Base-by-base conservation (phyloP, 2,797 vertebrate genomes). In the Labeo calbasu region DNA sequence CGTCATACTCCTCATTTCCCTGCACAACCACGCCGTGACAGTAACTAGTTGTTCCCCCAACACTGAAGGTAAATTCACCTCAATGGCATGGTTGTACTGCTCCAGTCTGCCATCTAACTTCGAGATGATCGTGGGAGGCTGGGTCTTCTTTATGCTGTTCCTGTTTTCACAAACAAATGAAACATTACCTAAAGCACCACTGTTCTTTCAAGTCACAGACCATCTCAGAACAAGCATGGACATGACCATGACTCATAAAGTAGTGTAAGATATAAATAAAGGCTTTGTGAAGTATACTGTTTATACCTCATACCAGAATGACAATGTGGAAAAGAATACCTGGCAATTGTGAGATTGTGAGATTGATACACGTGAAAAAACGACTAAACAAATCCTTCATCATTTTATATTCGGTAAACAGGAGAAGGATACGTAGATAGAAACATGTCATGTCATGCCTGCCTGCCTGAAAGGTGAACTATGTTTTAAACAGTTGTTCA, bases 21-120 rank as follows among this genome's bases (percentile, higher is more conserved):
- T n/a, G n/a, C n/a, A n/a, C n/a, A n/a, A n/a, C n/a, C n/a, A n/a
- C n/a, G n/a, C n/a, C n/a, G n/a, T n/a, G n/a, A n/a, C n/a, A n/a
- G n/a, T 43, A 43, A 43, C 40, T 43, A 43, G 40, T 43, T 9
- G 36, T 40, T 8, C 8, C 40, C 8, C 40, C 40, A 43, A 46
- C 43, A 46, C 1, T 11, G 9, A 46, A 46, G 9, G 43, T 46
- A 46, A 46, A 46, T 50, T 76, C 46, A 99, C 98, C 97, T 98
- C 96, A 0, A 97, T 90, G 75, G 97, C 97, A 46, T 97, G 96
- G 0, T 96, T 96, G 89, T 99, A 99, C 91, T 96, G 96, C 84
- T 98, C 96, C 92, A 98, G 93, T 25, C 93, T 92, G 87, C 95
- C 95, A 66, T 97, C 95, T 0, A 99, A 97, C 92, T 94, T 98